Percentiles rank a stretch among this genome's conserved stretches.
Evolutionary conservation across 2,888 invertebrate genomes (phyloP).

Genomic region (Yponomeuta cagnagella): DNA sequence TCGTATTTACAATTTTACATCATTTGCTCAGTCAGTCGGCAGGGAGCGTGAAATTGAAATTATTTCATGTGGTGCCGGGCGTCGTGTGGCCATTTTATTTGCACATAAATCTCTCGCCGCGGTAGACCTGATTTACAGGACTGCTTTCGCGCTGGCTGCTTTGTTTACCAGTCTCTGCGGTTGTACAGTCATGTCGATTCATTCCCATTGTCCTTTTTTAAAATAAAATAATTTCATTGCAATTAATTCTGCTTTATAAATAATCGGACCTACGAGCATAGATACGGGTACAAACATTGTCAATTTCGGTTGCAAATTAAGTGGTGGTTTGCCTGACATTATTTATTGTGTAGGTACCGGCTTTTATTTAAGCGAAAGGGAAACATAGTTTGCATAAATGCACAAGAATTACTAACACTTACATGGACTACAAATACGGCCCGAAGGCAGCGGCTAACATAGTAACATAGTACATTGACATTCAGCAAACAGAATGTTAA

Average conservation of each 20-base stretch:
- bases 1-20: constrained; percentile 7
- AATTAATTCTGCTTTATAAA: not conserved
- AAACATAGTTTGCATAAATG: too few relatives aligned
- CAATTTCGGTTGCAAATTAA: too few relatives aligned
- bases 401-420: too few relatives aligned
- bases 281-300: too few relatives aligned
- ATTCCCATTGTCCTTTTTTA: not conserved
- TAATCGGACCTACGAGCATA: not conserved
- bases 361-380: too few relatives aligned
- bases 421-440: too few relatives aligned
- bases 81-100: constrained; percentile 56
- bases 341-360: too few relatives aligned
- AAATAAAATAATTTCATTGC: not conserved
- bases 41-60: constrained; percentile 64
- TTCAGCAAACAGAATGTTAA: too few relatives aligned
- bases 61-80: constrained; percentile 48
- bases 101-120: constrained; percentile 50
- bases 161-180: constrained; percentile 43
- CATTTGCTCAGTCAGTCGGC: constrained; percentile 29
- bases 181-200: constrained; percentile 22
- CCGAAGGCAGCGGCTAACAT: too few relatives aligned
- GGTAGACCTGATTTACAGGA: constrained; percentile 63
- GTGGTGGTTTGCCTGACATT: too few relatives aligned
- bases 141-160: constrained; percentile 51
- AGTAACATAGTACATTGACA: too few relatives aligned